Evolutionary conservation across 2,113 vertebrate genomes (phyloP), one percentile per base, ranked within the genome.

Genomic region (Oreochromis tanganicae): DNA sequence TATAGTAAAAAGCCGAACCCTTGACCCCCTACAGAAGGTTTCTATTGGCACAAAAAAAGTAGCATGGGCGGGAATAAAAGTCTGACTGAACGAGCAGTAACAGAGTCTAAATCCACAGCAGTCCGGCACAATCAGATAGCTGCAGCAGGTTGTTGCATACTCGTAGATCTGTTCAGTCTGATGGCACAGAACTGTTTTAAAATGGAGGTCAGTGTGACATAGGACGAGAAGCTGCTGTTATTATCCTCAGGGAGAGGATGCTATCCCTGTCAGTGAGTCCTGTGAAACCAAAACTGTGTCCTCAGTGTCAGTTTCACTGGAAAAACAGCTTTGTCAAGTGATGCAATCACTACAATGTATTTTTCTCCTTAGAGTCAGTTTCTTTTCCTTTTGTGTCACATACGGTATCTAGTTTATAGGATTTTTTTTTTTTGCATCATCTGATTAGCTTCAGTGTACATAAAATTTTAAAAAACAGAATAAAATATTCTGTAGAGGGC

Each of bases 191-290:
- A 7, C 7, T 5, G 52, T 29, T 80, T 71, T 41, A 41, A 84
- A 85, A 88, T 83, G 61, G 86, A 89, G 91, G 91, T 89, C 89
- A 89, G 63, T 87, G 87, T 87, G 85, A 84, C 91, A 87, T 73
- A 4, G 38, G 80, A 78, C 13, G 83, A 43, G 50, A 12, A 38
- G 9, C 27, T 81, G 55, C 27, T 24, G 48, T 4, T 63, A 14
- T 32, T 29, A 16, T 55, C 84, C 19, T 4, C 79, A 6, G 82
- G 54, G 66, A 36, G 27, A 27, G 17, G 50, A 56, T 5, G 5
- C 71, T 57, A 13, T 87, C 43, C 71, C 41, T 75, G 73, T 32
- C 80, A 34, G 0, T 0, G 27, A 2, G 56, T n/a, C 59, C 80
- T 61, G 71, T 38, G 71, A 79, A 80, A 79, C 34, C 55, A 50